A percentile compares a stretch with the other conserved stretches of the same genome.
Conservation (phyloP, 2,113 vertebrate genomes). For the Phylloscopus trochiloides region DNA sequence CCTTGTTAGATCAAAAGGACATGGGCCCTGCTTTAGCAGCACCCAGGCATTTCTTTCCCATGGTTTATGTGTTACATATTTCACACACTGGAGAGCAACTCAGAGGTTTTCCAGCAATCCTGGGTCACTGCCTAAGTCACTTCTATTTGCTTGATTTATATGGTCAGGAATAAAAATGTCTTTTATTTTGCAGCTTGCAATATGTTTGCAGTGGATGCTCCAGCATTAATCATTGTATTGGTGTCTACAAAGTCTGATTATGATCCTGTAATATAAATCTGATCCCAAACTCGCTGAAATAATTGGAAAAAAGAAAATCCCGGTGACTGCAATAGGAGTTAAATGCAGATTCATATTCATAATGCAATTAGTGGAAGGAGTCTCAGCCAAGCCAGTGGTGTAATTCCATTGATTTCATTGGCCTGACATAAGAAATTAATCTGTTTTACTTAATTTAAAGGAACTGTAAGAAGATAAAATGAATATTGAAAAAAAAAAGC, state of each 20-base stretch:
- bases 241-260: background rate
- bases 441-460: constrained; percentile 55
- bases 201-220: background rate
- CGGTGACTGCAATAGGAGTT: background rate
- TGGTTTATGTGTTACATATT: background rate
- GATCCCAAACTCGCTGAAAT: background rate
- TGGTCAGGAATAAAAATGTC: background rate
- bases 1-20: background rate
- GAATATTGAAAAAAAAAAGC: background rate
- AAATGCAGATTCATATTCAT: background rate
- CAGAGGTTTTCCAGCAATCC: background rate
- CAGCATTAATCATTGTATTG: background rate
- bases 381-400: background rate
- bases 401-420: constrained; percentile 54
- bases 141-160: background rate
- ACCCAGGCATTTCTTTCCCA: background rate
- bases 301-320: background rate
- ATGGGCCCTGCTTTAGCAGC: background rate
- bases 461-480: constrained; percentile 38
- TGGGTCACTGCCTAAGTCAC: background rate
- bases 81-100: background rate
- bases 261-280: background rate
- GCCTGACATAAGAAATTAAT: constrained; percentile 47
- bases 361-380: constrained; percentile 16
- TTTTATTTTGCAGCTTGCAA: background rate